Base-by-base conservation (phyloP, 1,140 invertebrate species). In the Nasonia giraulti region DNA sequence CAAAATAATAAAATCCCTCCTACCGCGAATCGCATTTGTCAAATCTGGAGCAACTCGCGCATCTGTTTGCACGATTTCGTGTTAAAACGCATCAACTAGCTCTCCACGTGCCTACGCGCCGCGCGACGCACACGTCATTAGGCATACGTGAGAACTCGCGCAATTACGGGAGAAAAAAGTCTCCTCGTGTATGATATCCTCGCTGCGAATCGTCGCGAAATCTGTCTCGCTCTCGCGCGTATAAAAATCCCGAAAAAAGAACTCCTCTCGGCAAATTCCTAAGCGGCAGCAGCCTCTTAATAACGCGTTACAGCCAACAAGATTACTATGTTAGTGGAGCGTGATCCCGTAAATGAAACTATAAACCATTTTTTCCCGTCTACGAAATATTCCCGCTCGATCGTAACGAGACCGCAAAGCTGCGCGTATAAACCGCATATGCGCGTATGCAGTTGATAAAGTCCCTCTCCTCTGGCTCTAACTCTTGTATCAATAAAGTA, bases 251-350 rank as follows among this genome's bases (percentile, higher is more conserved):
- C 55, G 7, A 50, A 62, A 62, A 62, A 62, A 62, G 40, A 10
- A 44, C 40, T 44, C 55, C n/a, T 7, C 55, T 62, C 55, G n/a
- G 20, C 55, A n/a, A 27, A 27, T 62, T 62, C 55, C 55, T 62
- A 62, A 62, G 55, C 40, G 27, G 27, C 1, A 37, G 10, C 55
- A 62, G 55, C 55, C 55, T 62, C 55, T 62, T 62, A 62, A 62
- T 62, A n/a, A 62, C 69, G 44, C 47, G 7, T 62, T 62, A 62
- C 55, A 77, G 37, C 62, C 74, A 84, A 80, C 33, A 74, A 74
- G 69, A 84, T 80, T 84, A 84, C 83, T 80, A 75, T 84, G 83
- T 84, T 84, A 84, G 83, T 84, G 23, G 83, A 73, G n/a, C 83
- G 33, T 8, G 33, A 66, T 84, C 83, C 83, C 83, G 83, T 80